Evolutionary conservation across 2,888 invertebrate species (phyloP).

Genomic region (Thecocarcelia acutangulata): DNA sequence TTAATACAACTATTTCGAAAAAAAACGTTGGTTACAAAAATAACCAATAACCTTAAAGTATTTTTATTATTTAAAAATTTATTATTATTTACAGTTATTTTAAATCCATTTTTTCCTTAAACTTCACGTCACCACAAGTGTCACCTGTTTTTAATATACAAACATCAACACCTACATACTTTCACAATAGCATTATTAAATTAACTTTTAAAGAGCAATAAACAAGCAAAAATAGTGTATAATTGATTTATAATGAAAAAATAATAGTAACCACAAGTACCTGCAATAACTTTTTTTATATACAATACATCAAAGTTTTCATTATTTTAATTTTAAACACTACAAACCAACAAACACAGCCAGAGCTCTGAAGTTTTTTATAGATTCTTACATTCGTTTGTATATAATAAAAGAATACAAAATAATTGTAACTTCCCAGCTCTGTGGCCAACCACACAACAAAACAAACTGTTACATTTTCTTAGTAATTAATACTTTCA

Average conservation of each 20-base stretch:
- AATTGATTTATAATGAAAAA: conserved; percentile 34
- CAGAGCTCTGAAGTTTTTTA: conserved; percentile 46
- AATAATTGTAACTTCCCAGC: conserved; percentile 27
- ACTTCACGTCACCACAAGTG: conserved; percentile 70
- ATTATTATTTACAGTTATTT: conserved; percentile 33
- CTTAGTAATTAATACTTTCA: conserved; percentile 8
- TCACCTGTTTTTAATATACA: conserved; percentile 64
- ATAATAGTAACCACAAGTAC: conserved; percentile 81
- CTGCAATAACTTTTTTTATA: conserved; percentile 77
- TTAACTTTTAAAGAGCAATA: conserved; percentile 41
- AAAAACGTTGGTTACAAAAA: too few species aligned
- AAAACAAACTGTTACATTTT: background rate
- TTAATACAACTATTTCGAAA: too few species aligned
- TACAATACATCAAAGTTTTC: conserved; percentile 73
- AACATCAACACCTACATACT: conserved; percentile 32
- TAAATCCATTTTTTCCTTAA: conserved; percentile 23
- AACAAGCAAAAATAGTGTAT: conserved; percentile 62
- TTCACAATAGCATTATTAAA: conserved; percentile 60
- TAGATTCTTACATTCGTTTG: conserved; percentile 5
- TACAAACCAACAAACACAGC: conserved; percentile 42
- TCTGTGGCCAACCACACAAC: conserved; percentile 14
- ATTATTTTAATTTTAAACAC: conserved; percentile 59
- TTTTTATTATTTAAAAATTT: conserved; percentile 29
- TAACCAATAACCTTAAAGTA: conserved; percentile 8
- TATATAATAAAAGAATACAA: background rate